A percentile compares a stretch with the other conserved stretches of the same genome.
Conservation (phyloP, 2,888 invertebrate genomes). For the Lathronympha strigana region DNA sequence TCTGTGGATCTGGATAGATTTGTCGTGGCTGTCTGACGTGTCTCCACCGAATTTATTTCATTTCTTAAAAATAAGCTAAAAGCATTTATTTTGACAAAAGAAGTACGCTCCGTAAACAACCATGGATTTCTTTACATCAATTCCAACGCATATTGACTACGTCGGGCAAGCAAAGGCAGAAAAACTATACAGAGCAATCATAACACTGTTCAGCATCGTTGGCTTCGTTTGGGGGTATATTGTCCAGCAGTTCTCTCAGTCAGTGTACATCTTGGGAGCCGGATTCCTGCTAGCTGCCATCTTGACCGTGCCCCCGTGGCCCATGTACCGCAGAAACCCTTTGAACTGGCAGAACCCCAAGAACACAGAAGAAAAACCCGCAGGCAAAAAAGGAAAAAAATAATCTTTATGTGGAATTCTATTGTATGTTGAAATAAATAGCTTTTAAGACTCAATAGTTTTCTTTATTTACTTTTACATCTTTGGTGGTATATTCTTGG, state of each 20-base stretch:
- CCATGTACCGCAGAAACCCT: conserved; percentile 94
- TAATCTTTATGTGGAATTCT: conserved; percentile 47
- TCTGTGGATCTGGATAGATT: conserved; percentile 6
- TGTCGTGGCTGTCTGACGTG: conserved; percentile 29
- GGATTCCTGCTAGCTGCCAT: conserved; percentile 95
- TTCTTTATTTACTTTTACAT: conserved; percentile 23
- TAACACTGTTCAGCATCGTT: conserved; percentile 94
- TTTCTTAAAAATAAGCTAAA: not conserved
- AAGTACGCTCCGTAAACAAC: conserved; percentile 37
- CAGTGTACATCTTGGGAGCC: conserved; percentile 95
- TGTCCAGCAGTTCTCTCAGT: conserved; percentile 97
- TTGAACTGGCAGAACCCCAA: conserved; percentile 94
- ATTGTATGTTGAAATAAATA: conserved; percentile 44
- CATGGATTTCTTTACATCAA: conserved; percentile 79
- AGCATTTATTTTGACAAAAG: not conserved
- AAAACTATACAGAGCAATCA: conserved; percentile 94
- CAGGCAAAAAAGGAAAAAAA: conserved; percentile 84
- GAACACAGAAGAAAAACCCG: conserved; percentile 71
- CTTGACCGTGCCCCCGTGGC: conserved; percentile 97
- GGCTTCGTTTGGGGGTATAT: conserved; percentile 97
- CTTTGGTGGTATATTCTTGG: conserved; percentile 15
- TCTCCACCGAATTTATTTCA: conserved; percentile 1
- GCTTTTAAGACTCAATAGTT: conserved; percentile 41
- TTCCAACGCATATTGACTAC: conserved; percentile 88
- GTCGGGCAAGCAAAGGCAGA: conserved; percentile 96